Conservation (phyloP, 2,797 vertebrate genomes). For the Leptatherina wallacei region DNA sequence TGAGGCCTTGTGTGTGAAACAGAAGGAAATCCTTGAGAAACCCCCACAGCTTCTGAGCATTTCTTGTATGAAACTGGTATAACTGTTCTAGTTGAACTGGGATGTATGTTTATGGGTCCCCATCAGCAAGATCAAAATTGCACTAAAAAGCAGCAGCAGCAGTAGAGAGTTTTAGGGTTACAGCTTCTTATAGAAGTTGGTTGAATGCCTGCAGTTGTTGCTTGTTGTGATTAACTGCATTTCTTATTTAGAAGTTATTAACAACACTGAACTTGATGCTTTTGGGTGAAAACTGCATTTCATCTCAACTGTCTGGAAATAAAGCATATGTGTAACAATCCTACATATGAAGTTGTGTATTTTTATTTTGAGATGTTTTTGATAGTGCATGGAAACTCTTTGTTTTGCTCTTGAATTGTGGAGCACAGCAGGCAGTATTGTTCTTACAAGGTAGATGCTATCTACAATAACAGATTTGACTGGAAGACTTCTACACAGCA, state of each 20-base stretch:
- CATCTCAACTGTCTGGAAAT: constrained; percentile 4
- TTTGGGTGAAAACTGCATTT: constrained; percentile 9
- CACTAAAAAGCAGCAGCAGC: neutral
- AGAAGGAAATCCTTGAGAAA: constrained; percentile 41
- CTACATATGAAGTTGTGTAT: neutral
- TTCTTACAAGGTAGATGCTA: neutral
- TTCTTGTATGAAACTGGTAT: constrained; percentile 6
- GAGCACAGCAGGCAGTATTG: neutral
- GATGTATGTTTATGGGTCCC: neutral
- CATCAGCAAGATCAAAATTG: neutral
- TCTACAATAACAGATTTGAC: constrained; percentile 6
- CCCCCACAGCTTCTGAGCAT: constrained; percentile 15
- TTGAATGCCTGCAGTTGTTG: neutral
- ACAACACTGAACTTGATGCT: constrained; percentile 1
- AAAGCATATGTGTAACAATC: neutral
- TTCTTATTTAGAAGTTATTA: constrained; percentile 11
- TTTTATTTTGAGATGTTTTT: neutral
- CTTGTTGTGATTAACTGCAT: neutral
- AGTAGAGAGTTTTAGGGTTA: neutral
- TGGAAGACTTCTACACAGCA: constrained; percentile 2
- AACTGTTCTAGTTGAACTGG: neutral
- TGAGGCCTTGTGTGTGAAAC: constrained; percentile 63
- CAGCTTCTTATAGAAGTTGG: neutral
- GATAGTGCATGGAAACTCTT: neutral
- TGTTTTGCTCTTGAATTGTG: neutral